Conservation (phyloP, 2,797 vertebrate species). For the Intellagama lesueurii region DNA sequence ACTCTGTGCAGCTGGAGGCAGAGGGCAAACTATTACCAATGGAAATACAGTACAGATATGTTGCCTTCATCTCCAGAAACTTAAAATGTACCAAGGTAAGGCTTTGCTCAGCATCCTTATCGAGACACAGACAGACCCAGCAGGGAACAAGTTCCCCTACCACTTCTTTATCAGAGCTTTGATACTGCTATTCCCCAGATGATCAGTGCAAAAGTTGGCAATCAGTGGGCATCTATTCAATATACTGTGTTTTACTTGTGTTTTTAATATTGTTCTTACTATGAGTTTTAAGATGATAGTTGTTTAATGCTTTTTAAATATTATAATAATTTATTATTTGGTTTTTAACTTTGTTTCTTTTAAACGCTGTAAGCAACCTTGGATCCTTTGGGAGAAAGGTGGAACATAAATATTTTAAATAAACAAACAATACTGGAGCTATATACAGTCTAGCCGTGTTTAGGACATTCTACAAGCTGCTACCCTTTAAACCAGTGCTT, state of each 20-base stretch:
- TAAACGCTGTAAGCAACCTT: no score
- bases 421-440: no score
- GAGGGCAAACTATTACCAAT: background rate
- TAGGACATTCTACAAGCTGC: no score
- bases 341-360: no score
- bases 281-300: no score
- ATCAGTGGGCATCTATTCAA: background rate
- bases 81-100: background rate
- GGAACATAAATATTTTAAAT: no score
- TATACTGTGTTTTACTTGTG: background rate
- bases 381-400: no score
- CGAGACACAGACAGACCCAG: background rate
- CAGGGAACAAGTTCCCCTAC: background rate
- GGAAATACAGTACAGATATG: background rate
- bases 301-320: no score
- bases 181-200: constrained; percentile 2
- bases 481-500: background rate
- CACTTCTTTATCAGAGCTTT: background rate
- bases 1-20: background rate
- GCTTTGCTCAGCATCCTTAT: background rate
- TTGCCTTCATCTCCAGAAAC: background rate
- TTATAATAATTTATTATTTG: no score
- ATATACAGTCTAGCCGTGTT: no score
- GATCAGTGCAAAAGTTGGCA: background rate
- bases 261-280: no score